Evolutionary conservation across 2,797 vertebrate genomes (phyloP), one percentile per base, ranked within the genome.

Genomic region (Tragopan temminckii): DNA sequence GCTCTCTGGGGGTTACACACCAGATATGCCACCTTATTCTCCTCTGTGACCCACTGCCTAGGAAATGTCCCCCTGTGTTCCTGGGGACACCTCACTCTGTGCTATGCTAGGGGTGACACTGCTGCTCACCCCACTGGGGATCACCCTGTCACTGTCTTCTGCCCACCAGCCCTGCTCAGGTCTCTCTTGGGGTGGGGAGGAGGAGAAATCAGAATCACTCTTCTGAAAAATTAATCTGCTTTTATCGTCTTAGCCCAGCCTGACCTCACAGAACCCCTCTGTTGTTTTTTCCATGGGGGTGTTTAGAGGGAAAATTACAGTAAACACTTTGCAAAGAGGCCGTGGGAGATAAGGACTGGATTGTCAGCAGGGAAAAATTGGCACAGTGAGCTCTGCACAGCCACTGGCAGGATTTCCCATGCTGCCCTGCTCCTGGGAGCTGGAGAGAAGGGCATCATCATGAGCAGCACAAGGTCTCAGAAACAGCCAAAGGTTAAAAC

Each of bases 161-260:
- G 53, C 62, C 33, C 2, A 0, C 45, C 88, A 83, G 55, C 40
- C 42, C 45, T 11, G 38, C 59, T 69, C 71, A 0, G 0, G 20
- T 81, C 48, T n/a, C 27, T 0, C 1, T 16, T 0, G 0, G 45
- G 72, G 27, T 0, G 50, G 72, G 31, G 67, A 38, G 72, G 18
- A 61, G 55, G 11, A 70, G 86, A 96, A 85, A 79, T 87, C 57
- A 67, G 70, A 72, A 70, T 88, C 79, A 71, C n/a, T 93, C 7
- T 66, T 67, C 79, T 52, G 63, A 90, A 63, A 85, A 94, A 96
- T 95, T 82, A 93, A 92, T 94, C 90, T 93, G 66, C 88, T 96
- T 94, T 96, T 38, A 31, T 17, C 5, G 3, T 53, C 61, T 90
- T 89, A 90, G 23, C 1, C 13, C 84, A 61, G 81, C 23, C 78